A percentile compares a stretch with the other conserved stretches of the same genome.
These are phyloP conservation scores for Sericinus montela DNA, from an alignment of 2,888 invertebrate species.

Conservation along the genomic window DNA sequence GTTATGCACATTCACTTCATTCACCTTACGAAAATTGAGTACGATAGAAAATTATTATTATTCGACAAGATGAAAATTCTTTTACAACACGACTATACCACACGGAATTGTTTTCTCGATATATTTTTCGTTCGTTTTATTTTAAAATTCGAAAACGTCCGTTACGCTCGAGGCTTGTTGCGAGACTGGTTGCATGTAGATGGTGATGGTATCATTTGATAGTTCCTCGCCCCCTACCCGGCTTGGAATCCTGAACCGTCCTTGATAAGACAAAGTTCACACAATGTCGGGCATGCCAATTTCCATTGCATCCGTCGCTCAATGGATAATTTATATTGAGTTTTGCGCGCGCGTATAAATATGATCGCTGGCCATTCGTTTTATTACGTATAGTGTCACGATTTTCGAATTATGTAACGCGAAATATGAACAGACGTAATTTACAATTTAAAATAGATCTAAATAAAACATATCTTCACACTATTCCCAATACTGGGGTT, in stretches of 20 bases:
- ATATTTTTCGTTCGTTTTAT: constrained; percentile 14
- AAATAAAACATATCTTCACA: no score
- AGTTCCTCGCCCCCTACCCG: constrained; percentile 25
- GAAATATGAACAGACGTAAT: background rate
- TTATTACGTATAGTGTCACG: background rate
- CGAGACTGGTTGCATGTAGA: constrained; percentile 4
- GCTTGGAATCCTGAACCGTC: constrained; percentile 23
- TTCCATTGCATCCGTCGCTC: background rate
- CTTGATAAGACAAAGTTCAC: constrained; percentile 22
- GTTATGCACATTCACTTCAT: constrained; percentile 28
- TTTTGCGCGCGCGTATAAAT: constrained; percentile 17
- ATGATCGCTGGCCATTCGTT: background rate
- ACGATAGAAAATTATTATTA: constrained; percentile 10
- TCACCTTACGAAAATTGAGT: constrained; percentile 26
- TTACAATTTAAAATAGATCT: background rate
- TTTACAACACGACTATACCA: constrained; percentile 19
- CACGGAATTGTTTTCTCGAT: background rate
- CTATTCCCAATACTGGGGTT: no score
- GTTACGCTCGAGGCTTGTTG: constrained; percentile 3
- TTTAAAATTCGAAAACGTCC: background rate
- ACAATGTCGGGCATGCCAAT: constrained; percentile 13
- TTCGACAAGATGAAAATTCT: background rate
- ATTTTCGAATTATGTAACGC: background rate
- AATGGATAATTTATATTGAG: constrained; percentile 20
- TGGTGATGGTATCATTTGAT: constrained; percentile 4